Evolutionary conservation across 2,888 invertebrate genomes (phyloP).

Genomic region (Euphydryas editha): DNA sequence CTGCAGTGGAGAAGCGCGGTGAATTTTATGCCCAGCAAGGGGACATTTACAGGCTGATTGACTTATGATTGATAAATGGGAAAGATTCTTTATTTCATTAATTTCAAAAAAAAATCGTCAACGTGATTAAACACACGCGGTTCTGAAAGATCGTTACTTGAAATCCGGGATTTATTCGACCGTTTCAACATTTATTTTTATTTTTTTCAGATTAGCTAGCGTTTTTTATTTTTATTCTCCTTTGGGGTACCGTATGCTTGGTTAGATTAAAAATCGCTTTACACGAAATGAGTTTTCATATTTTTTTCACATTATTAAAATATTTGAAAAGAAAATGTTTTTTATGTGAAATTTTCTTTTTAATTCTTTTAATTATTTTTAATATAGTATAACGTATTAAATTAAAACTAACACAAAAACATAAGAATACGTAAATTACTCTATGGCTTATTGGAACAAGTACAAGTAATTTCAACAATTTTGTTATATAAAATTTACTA

Average conservation of each 20-base stretch:
- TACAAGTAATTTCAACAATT: too few species aligned
- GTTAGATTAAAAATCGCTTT: conserved; percentile 2
- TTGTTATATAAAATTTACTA: too few species aligned
- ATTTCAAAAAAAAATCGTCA: conserved; percentile 16
- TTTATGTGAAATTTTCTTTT: neutral
- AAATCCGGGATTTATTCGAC: conserved; percentile 39
- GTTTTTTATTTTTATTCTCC: conserved; percentile 36
- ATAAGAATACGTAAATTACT: too few species aligned
- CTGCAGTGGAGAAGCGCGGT: too few species aligned
- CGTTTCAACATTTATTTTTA: conserved; percentile 41
- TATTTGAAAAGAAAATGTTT: neutral
- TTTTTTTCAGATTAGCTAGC: conserved; percentile 40
- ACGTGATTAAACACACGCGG: conserved; percentile 45
- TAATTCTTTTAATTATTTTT: too few species aligned
- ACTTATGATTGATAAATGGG: conserved; percentile 8
- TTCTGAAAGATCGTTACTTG: conserved; percentile 47
- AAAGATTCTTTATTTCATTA: neutral
- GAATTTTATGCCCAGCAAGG: too few species aligned
- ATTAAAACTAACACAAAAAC: too few species aligned
- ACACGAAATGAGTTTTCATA: conserved; percentile 3
- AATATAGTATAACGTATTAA: too few species aligned
- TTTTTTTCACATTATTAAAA: neutral
- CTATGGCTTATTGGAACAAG: too few species aligned
- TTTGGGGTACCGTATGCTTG: conserved; percentile 35
- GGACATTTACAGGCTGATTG: too few species aligned